phyloP scores from a whole-genome alignment of 2,888 invertebrate species.

The Mylabris sibirica region DNA sequence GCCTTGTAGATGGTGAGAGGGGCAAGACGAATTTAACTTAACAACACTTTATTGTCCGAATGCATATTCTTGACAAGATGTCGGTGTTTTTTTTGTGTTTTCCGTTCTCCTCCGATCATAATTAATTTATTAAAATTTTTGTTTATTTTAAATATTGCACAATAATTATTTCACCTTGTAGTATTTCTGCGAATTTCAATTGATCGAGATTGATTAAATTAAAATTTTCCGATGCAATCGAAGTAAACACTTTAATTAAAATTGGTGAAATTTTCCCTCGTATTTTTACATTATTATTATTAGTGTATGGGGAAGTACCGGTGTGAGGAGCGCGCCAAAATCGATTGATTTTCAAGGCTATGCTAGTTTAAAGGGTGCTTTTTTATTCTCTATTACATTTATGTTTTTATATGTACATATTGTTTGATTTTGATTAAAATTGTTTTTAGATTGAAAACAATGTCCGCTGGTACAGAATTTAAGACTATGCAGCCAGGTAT shows the following conservation, averaged over 20 bases:
- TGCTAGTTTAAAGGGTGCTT: neutral
- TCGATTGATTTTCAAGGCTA: conserved; percentile 12
- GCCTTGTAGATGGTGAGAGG: neutral
- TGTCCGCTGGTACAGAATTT: conserved; percentile 69
- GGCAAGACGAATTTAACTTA: neutral
- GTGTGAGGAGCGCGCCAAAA: conserved; percentile 13
- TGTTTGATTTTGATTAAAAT: conserved; percentile 13
- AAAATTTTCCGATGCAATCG: no score
- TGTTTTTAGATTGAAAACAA: conserved; percentile 54
- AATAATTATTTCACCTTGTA: no score
- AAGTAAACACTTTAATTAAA: no score
- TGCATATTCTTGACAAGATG: conserved; percentile 1
- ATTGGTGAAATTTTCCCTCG: neutral
- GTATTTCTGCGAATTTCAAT: no score
- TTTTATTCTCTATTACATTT: neutral
- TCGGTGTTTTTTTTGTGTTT: neutral
- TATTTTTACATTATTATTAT: neutral
- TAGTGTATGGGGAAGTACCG: conserved; percentile 11
- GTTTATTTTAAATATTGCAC: no score
- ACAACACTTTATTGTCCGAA: neutral
- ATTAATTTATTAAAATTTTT: no score
- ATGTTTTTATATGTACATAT: no score
- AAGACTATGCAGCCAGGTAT: conserved; percentile 62
- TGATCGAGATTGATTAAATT: no score
- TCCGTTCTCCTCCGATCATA: neutral